phyloP scores from a whole-genome alignment of 2,888 invertebrate genomes.

The Gymnosoma rotundatum region DNA sequence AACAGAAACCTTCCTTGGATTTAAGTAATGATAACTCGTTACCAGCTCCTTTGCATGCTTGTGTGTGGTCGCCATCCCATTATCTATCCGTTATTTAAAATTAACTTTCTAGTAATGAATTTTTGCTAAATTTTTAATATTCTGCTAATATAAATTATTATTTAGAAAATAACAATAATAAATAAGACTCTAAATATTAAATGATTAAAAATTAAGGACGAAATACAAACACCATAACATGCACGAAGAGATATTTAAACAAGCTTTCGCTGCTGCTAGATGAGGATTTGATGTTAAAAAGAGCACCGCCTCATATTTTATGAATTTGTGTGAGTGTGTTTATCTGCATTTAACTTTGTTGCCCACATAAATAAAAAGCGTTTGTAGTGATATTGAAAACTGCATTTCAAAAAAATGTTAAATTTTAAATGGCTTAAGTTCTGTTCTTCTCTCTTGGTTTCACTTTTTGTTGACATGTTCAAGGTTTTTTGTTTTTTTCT shows the following conservation, averaged over 20 bases:
- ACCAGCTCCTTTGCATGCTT: background rate
- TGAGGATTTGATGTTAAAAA: constrained; percentile 46
- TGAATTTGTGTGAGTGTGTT: constrained; percentile 3
- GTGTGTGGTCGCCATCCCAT: background rate
- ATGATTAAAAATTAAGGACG: background rate
- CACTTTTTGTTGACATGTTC: constrained; percentile 57
- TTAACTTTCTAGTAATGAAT: no score
- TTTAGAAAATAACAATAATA: no score
- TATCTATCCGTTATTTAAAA: no score
- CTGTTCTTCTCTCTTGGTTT: constrained; percentile 41
- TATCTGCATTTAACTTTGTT: constrained; percentile 11
- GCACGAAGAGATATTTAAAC: background rate
- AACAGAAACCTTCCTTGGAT: background rate
- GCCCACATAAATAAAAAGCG: constrained; percentile 41
- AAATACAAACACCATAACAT: background rate
- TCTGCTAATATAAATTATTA: no score
- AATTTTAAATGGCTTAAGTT: constrained; percentile 69
- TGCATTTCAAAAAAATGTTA: constrained; percentile 70
- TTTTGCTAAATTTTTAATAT: no score
- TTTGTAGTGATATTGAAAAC: constrained; percentile 59
- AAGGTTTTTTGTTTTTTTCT: constrained; percentile 5
- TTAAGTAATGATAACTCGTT: background rate
- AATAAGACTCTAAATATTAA: no score
- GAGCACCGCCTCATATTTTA: constrained; percentile 62
- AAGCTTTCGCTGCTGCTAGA: background rate